phyloP scores from a whole-genome alignment of 2,888 invertebrate genomes.

The Seira ritae region DNA sequence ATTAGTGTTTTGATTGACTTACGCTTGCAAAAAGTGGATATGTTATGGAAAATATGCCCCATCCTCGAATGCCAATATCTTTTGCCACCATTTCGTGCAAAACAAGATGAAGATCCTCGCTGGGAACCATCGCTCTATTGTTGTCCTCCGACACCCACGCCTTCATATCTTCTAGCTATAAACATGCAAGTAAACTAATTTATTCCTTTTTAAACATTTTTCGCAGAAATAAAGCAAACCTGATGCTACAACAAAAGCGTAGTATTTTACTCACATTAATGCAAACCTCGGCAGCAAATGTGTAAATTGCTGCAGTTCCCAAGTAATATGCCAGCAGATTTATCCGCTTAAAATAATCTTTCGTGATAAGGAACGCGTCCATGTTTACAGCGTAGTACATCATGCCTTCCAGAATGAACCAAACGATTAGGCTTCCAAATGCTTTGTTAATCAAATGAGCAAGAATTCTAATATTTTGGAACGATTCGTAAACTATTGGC shows the following conservation, averaged over 20 bases:
- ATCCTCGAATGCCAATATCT: conserved; percentile 25
- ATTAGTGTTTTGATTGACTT: too few relatives aligned
- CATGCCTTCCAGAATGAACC: conserved; percentile 1
- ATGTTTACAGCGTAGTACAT: not conserved
- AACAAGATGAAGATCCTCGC: conserved; percentile 1
- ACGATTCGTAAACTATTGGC: conserved; percentile 24
- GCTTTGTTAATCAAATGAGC: not conserved
- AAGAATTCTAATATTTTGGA: not conserved
- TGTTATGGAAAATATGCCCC: conserved; percentile 15
- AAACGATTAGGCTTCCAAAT: not conserved
- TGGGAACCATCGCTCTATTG: not conserved
- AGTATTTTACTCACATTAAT: not conserved
- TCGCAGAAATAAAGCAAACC: not conserved
- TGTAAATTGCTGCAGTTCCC: not conserved
- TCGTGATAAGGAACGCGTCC: not conserved
- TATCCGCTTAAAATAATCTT: not conserved
- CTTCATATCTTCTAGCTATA: conserved; percentile 23
- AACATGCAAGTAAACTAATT: too few relatives aligned
- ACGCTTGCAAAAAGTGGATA: conserved; percentile 18
- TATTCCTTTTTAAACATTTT: too few relatives aligned
- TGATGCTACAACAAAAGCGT: not conserved
- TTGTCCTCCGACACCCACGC: conserved; percentile 1
- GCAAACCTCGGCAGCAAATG: not conserved
- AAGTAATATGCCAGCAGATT: not conserved
- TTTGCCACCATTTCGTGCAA: conserved; percentile 26